phyloP scores from a whole-genome alignment of 64 coral and sea anemone species.

The Astreopora myriophthalma region DNA sequence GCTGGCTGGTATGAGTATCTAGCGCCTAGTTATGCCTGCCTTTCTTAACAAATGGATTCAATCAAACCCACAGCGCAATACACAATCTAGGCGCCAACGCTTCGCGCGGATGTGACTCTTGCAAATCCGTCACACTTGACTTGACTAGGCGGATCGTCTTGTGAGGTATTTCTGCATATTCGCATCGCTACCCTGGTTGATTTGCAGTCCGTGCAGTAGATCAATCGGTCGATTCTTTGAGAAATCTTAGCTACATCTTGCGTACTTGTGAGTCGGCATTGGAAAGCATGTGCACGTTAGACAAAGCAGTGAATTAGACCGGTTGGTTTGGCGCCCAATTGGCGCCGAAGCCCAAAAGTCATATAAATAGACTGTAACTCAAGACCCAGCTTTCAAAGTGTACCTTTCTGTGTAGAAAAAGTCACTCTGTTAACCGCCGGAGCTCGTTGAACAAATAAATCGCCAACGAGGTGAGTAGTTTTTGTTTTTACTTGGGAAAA shows the following conservation, averaged over 20 bases:
- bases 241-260: constrained; percentile 93
- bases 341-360: constrained; percentile 93
- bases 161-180: constrained; percentile 5
- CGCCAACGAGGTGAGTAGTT: constrained; percentile 79
- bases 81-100: constrained; percentile 76
- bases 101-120: constrained; percentile 15
- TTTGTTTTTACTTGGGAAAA: constrained; percentile 74
- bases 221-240: neutral
- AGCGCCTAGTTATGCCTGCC: neutral
- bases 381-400: constrained; percentile 79
- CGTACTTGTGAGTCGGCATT: constrained; percentile 92
- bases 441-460: constrained; percentile 73
- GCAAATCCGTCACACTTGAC: constrained; percentile 34
- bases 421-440: constrained; percentile 17
- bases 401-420: constrained; percentile 75
- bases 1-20: constrained; percentile 14
- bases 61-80: constrained; percentile 86
- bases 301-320: constrained; percentile 95
- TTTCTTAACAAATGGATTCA: constrained; percentile 68
- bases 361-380: constrained; percentile 99
- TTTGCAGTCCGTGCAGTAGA: constrained; percentile 15
- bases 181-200: neutral
- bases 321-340: constrained; percentile 80
- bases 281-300: constrained; percentile 94
- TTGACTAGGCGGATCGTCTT: constrained; percentile 16